Conservation (phyloP, 2,797 vertebrate genomes). For the Clamator glandarius region DNA sequence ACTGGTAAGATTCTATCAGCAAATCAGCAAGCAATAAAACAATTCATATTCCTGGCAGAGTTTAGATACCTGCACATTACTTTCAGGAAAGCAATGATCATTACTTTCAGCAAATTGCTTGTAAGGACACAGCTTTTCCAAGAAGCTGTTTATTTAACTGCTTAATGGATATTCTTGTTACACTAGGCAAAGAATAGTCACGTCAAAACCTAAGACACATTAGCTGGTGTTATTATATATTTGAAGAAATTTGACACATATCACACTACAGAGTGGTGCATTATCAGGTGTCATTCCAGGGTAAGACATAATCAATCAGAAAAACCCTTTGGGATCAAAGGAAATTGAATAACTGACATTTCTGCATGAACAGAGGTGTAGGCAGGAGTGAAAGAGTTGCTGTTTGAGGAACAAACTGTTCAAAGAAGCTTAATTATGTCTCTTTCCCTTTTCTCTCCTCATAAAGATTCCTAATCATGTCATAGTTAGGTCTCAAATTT, state of each 20-base stretch:
- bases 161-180: conserved; percentile 41
- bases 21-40: conserved; percentile 25
- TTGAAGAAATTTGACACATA: conserved; percentile 45
- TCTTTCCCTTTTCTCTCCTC: conserved; percentile 17
- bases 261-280: conserved; percentile 25
- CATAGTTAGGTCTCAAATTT: conserved; percentile 30
- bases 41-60: conserved; percentile 3
- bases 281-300: conserved; percentile 72
- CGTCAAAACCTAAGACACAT: conserved; percentile 49
- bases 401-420: conserved; percentile 56
- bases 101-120: conserved; percentile 1
- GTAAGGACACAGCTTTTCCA: background rate
- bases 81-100: background rate
- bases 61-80: conserved; percentile 23
- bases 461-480: conserved; percentile 63
- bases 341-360: conserved; percentile 70
- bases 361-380: conserved; percentile 6
- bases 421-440: conserved; percentile 68
- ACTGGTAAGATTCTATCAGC: background rate
- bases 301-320: conserved; percentile 70
- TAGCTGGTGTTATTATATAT: conserved; percentile 19
- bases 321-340: conserved; percentile 72
- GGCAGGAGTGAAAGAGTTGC: conserved; percentile 42
- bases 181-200: conserved; percentile 29
- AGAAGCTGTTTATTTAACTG: background rate